Evolutionary conservation across 2,797 vertebrate species (phyloP).

Genomic region (Phaenicophaeus curvirostris): DNA sequence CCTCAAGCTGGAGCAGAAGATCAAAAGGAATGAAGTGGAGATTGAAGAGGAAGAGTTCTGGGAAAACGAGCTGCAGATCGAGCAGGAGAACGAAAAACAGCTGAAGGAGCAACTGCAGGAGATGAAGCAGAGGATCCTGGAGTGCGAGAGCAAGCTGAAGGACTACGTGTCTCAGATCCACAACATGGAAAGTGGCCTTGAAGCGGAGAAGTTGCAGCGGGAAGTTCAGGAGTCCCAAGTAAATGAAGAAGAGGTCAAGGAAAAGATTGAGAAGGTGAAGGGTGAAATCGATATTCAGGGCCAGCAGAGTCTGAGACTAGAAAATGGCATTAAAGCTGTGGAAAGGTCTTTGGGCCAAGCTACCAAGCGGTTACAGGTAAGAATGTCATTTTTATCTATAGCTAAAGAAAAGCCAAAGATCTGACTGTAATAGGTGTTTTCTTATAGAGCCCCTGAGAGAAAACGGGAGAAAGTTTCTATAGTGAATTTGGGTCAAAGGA

Average conservation of each 20-base stretch:
- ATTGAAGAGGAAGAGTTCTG: conserved; percentile 98
- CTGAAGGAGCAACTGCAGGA: conserved; percentile 93
- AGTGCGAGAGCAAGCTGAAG: conserved; percentile 87
- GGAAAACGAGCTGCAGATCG: conserved; percentile 96
- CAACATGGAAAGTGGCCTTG: conserved; percentile 87
- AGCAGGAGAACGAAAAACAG: conserved; percentile 94
- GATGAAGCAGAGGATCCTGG: conserved; percentile 83
- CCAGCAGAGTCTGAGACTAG: conserved; percentile 90
- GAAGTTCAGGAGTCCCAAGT: conserved; percentile 90
- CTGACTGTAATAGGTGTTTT: background rate
- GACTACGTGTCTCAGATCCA: conserved; percentile 85
- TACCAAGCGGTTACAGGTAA: conserved; percentile 90
- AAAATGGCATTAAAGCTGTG: conserved; percentile 92
- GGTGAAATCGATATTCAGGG: conserved; percentile 91
- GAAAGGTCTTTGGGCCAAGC: conserved; percentile 92
- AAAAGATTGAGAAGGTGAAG: conserved; percentile 88
- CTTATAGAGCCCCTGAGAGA: background rate
- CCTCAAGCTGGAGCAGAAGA: conserved; percentile 88
- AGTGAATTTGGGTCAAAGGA: background rate
- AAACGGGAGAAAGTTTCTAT: background rate
- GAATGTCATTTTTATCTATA: background rate
- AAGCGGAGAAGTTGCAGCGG: conserved; percentile 88
- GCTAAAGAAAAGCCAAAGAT: background rate
- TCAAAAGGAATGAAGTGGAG: conserved; percentile 92
- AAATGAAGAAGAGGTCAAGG: conserved; percentile 90